Base-by-base conservation (phyloP, 1,140 invertebrate species). In the Trigoniulus corallinus region DNA sequence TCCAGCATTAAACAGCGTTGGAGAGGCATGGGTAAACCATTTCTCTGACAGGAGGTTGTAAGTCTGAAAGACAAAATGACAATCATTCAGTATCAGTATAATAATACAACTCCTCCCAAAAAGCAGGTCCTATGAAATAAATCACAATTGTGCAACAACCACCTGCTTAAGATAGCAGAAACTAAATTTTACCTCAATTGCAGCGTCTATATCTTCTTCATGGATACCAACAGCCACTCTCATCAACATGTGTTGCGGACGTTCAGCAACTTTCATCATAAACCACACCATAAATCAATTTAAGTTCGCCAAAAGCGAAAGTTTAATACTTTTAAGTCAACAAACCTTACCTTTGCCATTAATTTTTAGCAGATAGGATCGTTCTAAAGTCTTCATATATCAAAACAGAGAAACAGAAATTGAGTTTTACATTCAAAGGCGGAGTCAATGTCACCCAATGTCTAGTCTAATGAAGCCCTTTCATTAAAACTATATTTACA, bases 191-290 rank as follows among this genome's bases (percentile, higher is more conserved):
- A 62, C 61, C 51, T 97, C 87, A 58, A 99, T 92, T 22, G 81
- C 92, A 24, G 78, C 73, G 57, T 94, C 84, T 50, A 98, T 85
- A 62, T 98, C 84, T 56, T 93, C 81, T 12, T 82, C 82, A 67
- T 99, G 95, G 59, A 99, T 97, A 15, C 92, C 95, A 54, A 99
- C 82, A 22, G 95, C 69, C 13, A 98, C 94, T 61, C 96, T 72
- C 95, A 99, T 99, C 43, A 98, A 68, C 92, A 99, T 92, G 54
- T 98, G 93, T 61, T 98, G 95, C 0, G 96, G 96, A 40, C 95
- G 73, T 65, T 99, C 95, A 3, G 79, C 91, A 44, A 96, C 83
- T 59, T 26, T 15, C 53, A 53, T 46, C 12, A 29, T 40, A 52
- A 4, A 40, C 34, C n/a, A 21, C 23, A 48, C 23, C 13, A 56